A percentile compares a stretch with the other conserved stretches of the same genome.
These are phyloP conservation scores for Galemys pyrenaicus DNA, from an alignment of 2,113 vertebrate species.

Conservation along the genomic window DNA sequence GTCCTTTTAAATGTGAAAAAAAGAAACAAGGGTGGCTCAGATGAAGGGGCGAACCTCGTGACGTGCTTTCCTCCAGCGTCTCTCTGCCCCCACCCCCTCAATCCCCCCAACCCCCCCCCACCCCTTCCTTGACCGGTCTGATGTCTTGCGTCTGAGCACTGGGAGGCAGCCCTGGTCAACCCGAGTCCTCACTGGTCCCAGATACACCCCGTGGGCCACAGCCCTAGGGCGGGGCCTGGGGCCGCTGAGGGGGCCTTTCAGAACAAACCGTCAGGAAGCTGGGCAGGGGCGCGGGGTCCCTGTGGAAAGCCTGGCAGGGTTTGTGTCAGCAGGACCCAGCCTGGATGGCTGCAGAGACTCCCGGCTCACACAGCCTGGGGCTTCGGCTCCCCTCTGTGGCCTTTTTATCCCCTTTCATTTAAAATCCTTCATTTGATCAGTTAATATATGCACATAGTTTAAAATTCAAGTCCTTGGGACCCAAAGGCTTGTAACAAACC, in stretches of 20 bases:
- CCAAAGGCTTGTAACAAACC: not conserved
- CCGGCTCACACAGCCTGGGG: not conserved
- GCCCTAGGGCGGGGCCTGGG: not conserved
- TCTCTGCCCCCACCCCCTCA: not conserved
- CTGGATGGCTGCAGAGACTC: not conserved
- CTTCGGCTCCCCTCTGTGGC: not conserved
- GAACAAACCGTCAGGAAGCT: not conserved
- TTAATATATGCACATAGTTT: not conserved
- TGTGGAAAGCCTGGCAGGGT: not conserved
- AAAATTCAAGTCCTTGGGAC: not conserved
- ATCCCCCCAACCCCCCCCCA: too few species aligned
- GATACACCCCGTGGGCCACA: not conserved
- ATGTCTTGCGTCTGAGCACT: not conserved
- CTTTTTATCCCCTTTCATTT: not conserved
- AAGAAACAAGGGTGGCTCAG: not conserved
- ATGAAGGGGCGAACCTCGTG: not conserved
- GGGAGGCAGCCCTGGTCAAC: not conserved
- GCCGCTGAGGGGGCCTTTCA: not conserved
- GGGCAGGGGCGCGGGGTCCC: not conserved
- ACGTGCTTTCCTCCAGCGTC: not conserved
- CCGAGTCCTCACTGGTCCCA: not conserved
- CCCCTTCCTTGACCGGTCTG: not conserved
- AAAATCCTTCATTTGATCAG: not conserved
- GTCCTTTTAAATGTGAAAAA: too few species aligned
- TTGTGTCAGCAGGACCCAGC: not conserved